Percentiles rank a stretch among this genome's conserved stretches.
These are phyloP conservation scores for Diachrysia chrysitis DNA, from an alignment of 2,888 invertebrate species.

Conservation along the genomic window DNA sequence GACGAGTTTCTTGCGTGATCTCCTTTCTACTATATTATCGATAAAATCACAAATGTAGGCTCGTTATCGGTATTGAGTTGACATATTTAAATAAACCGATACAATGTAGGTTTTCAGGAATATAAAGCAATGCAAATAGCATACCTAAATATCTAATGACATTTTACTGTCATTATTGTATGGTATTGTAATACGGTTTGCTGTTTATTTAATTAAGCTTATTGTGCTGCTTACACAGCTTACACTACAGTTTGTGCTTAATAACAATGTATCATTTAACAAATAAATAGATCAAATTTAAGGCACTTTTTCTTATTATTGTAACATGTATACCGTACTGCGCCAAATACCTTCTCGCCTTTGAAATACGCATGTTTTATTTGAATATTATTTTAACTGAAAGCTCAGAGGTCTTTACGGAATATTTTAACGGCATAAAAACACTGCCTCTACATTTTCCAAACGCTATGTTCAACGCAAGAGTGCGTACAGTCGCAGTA, in stretches of 20 bases:
- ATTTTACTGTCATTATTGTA: conserved; percentile 26
- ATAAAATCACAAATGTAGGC: conserved; percentile 24
- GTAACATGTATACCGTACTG: too few relatives aligned
- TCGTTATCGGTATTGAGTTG: conserved; percentile 23
- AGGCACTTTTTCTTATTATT: too few relatives aligned
- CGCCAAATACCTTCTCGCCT: too few relatives aligned
- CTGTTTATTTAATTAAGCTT: conserved; percentile 44
- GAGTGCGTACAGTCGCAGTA: conserved; percentile 14
- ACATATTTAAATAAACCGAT: conserved; percentile 27
- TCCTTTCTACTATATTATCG: conserved; percentile 1
- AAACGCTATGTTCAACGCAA: conserved; percentile 16
- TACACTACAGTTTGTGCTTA: too few relatives aligned
- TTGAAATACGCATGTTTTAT: too few relatives aligned
- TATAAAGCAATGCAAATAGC: conserved; percentile 11
- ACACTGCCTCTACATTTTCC: conserved; percentile 15
- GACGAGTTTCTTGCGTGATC: conserved; percentile 46
- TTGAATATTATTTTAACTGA: too few relatives aligned
- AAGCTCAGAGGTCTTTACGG: too few relatives aligned
- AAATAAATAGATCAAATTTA: too few relatives aligned
- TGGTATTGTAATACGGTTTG: conserved; percentile 15
- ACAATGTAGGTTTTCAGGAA: conserved; percentile 23
- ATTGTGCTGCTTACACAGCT: conserved; percentile 29
- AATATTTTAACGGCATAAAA: background rate
- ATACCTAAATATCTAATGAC: conserved; percentile 14
- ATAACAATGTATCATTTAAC: too few relatives aligned